Percentiles rank a stretch among this genome's conserved stretches.
These are phyloP conservation scores for Diploscapter pachys DNA, from an alignment of 1,140 invertebrate genomes.

Conservation along the genomic window DNA sequence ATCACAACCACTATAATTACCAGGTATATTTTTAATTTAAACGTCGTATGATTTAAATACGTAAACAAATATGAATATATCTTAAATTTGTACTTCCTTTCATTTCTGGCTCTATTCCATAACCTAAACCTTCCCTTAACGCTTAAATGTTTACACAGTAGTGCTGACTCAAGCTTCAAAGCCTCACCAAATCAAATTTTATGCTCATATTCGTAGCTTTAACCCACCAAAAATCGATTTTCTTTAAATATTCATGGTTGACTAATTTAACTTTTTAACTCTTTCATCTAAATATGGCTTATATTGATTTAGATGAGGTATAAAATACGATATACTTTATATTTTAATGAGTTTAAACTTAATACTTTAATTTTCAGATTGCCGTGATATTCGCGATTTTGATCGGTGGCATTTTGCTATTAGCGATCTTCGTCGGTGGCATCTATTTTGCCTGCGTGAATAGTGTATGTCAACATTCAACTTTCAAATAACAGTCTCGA, in stretches of 20 bases:
- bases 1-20: constrained; percentile 37
- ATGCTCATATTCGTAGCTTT: constrained; percentile 2
- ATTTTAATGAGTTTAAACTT: constrained; percentile 8
- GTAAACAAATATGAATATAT: not conserved
- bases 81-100: not conserved
- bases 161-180: not conserved
- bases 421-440: constrained; percentile 18
- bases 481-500: not conserved
- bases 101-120: constrained; percentile 22
- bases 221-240: too few relatives aligned
- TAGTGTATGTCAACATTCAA: not conserved
- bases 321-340: not conserved
- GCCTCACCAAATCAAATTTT: not conserved
- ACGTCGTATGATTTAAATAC: not conserved
- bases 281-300: too few relatives aligned
- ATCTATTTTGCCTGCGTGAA: constrained; percentile 21
- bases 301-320: not conserved
- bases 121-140: constrained; percentile 8
- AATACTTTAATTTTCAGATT: constrained; percentile 32
- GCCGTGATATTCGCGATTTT: constrained; percentile 41
- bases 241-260: too few relatives aligned
- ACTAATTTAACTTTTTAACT: too few relatives aligned
- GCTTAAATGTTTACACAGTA: not conserved
- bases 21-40: constrained; percentile 23
- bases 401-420: constrained; percentile 31